Conservation (phyloP, 2,888 invertebrate species). For the Electrophaes corylata region DNA sequence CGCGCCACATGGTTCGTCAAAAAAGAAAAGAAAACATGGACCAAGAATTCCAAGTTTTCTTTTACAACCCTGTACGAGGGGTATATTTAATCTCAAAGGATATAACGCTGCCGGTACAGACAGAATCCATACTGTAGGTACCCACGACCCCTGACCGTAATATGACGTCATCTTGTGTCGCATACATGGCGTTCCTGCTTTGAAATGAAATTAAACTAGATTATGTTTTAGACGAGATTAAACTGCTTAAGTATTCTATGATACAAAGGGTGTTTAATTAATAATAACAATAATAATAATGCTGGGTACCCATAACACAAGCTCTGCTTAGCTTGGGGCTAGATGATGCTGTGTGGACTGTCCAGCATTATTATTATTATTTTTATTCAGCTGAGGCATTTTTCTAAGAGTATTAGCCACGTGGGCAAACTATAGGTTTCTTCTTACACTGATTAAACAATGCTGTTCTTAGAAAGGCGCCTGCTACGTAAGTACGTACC, state of each 20-base stretch:
- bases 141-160: constrained; percentile 1
- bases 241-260: neutral
- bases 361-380: too few species aligned
- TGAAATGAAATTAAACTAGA: constrained; percentile 19
- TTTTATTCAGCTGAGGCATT: neutral
- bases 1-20: too few species aligned
- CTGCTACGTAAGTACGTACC: neutral
- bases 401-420: neutral
- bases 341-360: too few species aligned
- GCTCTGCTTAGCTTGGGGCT: too few species aligned
- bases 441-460: constrained; percentile 10
- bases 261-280: neutral
- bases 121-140: constrained; percentile 5
- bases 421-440: constrained; percentile 5
- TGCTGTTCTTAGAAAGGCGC: constrained; percentile 12
- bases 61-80: too few species aligned
- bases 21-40: too few species aligned
- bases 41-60: too few species aligned
- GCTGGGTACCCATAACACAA: too few species aligned
- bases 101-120: neutral
- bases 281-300: too few species aligned
- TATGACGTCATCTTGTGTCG: constrained; percentile 14
- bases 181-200: constrained; percentile 11
- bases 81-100: neutral
- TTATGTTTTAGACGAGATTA: neutral